Conservation (phyloP, 1,140 invertebrate genomes). For the Neodiprion virginianus region DNA sequence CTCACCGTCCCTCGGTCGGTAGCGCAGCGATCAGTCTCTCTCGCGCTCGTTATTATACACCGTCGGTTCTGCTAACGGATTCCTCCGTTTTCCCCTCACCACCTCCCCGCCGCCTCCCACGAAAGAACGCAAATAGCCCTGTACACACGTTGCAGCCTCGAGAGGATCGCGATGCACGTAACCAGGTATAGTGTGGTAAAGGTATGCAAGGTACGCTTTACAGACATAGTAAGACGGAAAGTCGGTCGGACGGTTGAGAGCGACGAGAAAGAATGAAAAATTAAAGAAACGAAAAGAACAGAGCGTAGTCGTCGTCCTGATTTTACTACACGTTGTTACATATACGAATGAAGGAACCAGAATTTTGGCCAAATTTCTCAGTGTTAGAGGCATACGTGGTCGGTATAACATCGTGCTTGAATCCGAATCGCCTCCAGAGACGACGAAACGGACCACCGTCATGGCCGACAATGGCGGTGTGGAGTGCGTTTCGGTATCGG, state of each 20-base stretch:
- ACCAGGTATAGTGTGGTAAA: neutral
- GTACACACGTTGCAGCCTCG: constrained; percentile 16
- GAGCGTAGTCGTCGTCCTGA: too few species aligned
- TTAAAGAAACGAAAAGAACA: too few species aligned
- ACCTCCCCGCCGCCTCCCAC: constrained; percentile 32
- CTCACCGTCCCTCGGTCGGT: constrained; percentile 19
- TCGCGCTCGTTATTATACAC: constrained; percentile 41
- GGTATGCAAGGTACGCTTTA: neutral
- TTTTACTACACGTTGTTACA: too few species aligned
- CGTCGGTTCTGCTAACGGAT: constrained; percentile 58
- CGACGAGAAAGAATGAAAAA: constrained; percentile 23
- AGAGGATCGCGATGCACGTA: constrained; percentile 11
- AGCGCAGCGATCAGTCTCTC: constrained; percentile 8
- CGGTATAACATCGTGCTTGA: too few species aligned
- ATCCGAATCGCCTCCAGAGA: neutral
- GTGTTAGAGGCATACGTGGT: too few species aligned
- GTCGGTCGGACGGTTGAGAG: constrained; percentile 23
- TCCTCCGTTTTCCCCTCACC: constrained; percentile 38
- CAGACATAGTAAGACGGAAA: neutral
- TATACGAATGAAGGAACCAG: too few species aligned
- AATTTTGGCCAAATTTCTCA: too few species aligned
- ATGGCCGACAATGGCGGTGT: neutral
- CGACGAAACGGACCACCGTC: neutral
- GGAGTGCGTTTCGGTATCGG: constrained; percentile 46
- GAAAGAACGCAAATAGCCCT: constrained; percentile 10